Evolutionary conservation across 1,140 invertebrate species (phyloP).

Genomic region (Coenobita brevimanus): DNA sequence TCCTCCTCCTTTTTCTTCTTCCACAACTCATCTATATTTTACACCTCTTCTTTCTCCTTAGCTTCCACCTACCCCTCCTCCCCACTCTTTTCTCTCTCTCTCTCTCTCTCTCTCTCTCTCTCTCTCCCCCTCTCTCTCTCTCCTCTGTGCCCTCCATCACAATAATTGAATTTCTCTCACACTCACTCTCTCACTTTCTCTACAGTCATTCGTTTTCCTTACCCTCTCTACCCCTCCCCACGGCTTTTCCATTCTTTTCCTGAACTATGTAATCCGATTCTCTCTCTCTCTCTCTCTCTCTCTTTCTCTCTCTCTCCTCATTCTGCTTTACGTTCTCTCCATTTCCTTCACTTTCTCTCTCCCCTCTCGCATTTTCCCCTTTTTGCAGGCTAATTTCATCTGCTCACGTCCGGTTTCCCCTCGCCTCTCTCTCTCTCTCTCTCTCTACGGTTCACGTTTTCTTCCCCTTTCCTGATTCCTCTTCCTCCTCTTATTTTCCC

Average conservation of each 20-base stretch:
- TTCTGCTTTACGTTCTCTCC: not conserved
- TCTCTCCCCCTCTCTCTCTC: not conserved
- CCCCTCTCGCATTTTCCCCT: not conserved
- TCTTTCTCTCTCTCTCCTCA: not conserved
- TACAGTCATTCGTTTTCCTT: not conserved
- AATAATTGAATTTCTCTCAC: not conserved
- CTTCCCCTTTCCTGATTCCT: not conserved
- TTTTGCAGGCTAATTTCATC: not conserved
- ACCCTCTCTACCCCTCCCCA: not conserved
- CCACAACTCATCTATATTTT: not conserved
- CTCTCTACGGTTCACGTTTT: not conserved
- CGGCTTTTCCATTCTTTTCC: not conserved
- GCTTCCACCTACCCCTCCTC: not conserved
- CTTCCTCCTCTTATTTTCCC: conserved; percentile 1
- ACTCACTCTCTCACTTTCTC: not conserved
- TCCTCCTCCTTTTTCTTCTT: not conserved
- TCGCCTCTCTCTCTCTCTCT: not conserved
- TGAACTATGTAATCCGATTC: not conserved
- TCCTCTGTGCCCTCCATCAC: not conserved
- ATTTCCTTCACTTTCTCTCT: not conserved
- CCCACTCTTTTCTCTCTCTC: not conserved
- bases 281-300: not conserved
- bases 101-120: not conserved
- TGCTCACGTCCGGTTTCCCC: not conserved
- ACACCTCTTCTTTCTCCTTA: not conserved